Conservation (phyloP, 2,113 vertebrate species). For the Eptesicus fuscus region DNA sequence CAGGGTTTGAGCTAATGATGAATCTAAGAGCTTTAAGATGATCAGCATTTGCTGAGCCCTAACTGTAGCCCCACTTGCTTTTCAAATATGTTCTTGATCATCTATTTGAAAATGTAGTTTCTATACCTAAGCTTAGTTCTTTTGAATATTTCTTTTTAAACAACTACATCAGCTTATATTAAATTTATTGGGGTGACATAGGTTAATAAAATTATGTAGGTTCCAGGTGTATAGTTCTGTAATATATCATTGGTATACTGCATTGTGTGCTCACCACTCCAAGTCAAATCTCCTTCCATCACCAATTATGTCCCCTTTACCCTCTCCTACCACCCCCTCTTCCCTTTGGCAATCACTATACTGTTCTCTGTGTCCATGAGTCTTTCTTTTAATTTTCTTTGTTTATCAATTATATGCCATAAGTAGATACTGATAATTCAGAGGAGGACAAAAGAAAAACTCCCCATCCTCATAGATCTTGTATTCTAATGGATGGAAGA, state of each 20-base stretch:
- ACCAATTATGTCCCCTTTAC: not conserved
- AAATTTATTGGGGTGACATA: not conserved
- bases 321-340: not conserved
- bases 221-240: not conserved
- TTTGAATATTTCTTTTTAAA: not conserved
- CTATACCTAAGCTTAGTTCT: not conserved
- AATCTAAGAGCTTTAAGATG: not conserved
- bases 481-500: not conserved
- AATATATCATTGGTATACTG: not conserved
- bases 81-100: not conserved
- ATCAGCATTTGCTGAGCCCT: not conserved
- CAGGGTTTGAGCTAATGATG: not conserved
- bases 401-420: not conserved
- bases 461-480: not conserved
- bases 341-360: not conserved
- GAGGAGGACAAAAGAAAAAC: not conserved
- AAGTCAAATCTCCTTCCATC: not conserved
- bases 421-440: not conserved
- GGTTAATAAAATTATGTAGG: not conserved
- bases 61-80: rapidly evolving
- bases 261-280: not conserved
- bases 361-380: not conserved
- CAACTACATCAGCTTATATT: not conserved
- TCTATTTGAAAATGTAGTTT: conserved; percentile 5
- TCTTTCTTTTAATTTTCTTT: not conserved